phyloP scores from a whole-genome alignment of 2,797 vertebrate genomes.

The Clarias laeviceps region DNA sequence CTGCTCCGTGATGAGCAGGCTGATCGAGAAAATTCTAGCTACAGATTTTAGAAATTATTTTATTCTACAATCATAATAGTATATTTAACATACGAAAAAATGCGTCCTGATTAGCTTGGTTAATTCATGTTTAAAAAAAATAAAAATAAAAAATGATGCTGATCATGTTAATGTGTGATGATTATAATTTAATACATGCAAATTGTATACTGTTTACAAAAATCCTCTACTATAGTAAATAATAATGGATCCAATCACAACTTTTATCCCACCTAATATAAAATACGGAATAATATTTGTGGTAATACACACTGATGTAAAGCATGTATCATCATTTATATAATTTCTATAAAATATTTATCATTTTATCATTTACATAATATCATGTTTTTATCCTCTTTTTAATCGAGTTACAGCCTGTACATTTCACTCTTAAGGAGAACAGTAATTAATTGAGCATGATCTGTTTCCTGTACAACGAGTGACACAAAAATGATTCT shows the following conservation, averaged over 20 bases:
- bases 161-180: neutral
- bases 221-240: neutral
- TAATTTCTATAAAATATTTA: neutral
- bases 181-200: neutral
- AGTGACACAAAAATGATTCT: neutral
- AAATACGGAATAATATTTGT: neutral
- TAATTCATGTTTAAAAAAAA: neutral
- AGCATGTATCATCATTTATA: neutral
- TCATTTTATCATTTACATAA: neutral
- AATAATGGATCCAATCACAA: neutral
- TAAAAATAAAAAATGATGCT: too few species aligned
- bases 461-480: neutral
- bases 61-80: neutral
- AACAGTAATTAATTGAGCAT: neutral
- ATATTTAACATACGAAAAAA: too few species aligned
- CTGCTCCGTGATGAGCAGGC: neutral
- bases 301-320: neutral
- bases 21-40: neutral
- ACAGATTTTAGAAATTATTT: neutral
- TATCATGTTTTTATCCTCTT: neutral
- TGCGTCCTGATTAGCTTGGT: neutral
- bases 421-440: neutral
- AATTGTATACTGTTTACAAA: neutral
- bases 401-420: neutral
- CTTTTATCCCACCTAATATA: neutral